phyloP scores from a whole-genome alignment of 2,113 vertebrate genomes.

The Sialia sialis region DNA sequence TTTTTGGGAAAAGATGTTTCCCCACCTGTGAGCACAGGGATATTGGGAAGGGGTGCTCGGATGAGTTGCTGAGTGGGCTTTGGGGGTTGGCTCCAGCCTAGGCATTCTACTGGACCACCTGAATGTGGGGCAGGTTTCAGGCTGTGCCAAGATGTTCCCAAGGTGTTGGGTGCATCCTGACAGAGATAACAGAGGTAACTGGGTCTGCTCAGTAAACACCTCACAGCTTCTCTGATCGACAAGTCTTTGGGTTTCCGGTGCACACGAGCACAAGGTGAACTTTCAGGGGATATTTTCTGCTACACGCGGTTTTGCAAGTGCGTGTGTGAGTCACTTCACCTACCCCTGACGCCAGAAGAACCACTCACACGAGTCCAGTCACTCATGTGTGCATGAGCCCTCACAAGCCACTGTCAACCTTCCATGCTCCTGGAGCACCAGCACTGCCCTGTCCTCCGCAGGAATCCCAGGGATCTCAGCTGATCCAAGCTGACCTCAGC shows the following conservation, averaged over 20 bases:
- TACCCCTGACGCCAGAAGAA: not conserved
- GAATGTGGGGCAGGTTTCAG: accelerated
- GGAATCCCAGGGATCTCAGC: not conserved
- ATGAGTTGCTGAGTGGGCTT: accelerated
- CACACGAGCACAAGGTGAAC: constrained; percentile 34
- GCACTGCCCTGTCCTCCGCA: accelerated
- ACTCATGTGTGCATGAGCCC: not conserved
- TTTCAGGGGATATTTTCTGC: constrained; percentile 61
- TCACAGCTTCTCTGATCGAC: not conserved
- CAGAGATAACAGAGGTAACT: not conserved
- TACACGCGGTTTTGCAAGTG: not conserved
- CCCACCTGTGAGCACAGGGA: not conserved
- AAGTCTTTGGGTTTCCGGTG: constrained; percentile 11
- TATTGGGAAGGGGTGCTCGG: accelerated
- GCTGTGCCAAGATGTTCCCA: accelerated
- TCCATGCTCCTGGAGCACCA: accelerated
- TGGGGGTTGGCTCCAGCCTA: not conserved
- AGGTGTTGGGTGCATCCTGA: not conserved
- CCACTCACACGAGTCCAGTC: not conserved
- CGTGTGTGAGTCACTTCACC: constrained; percentile 12
- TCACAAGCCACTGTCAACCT: accelerated
- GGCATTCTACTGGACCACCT: not conserved
- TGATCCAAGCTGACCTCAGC: not conserved
- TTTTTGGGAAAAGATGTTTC: not conserved
- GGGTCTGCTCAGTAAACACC: constrained; percentile 6